phyloP scores from a whole-genome alignment of 1,140 invertebrate species.

The Drosophila teissieri region DNA sequence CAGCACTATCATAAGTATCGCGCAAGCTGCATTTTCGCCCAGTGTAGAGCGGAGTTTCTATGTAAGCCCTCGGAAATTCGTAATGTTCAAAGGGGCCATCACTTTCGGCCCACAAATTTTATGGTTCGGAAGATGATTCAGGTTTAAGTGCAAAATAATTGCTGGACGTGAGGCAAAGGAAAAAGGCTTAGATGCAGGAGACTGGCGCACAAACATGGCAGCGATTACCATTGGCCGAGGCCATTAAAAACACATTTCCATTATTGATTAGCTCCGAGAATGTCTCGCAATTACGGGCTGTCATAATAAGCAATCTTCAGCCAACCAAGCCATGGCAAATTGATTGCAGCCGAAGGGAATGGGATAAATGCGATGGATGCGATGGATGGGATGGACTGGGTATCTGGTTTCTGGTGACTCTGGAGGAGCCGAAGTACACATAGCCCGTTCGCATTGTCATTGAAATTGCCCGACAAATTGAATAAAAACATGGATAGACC shows the following conservation, averaged over 20 bases:
- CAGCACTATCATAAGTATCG: no score
- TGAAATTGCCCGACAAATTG: constrained; percentile 72
- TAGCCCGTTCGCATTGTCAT: constrained; percentile 42
- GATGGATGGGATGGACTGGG: background rate
- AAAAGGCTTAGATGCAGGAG: constrained; percentile 38
- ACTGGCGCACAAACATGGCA: constrained; percentile 47
- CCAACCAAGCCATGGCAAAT: constrained; percentile 35
- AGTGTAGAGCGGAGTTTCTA: background rate
- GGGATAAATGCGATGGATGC: background rate
- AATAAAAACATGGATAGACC: constrained; percentile 71
- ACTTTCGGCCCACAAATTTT: constrained; percentile 28
- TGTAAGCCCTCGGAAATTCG: background rate
- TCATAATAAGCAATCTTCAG: constrained; percentile 62
- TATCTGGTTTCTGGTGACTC: constrained; percentile 1
- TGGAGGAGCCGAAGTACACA: constrained; percentile 19
- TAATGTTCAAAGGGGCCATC: constrained; percentile 2
- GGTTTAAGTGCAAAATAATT: constrained; percentile 74
- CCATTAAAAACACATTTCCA: constrained; percentile 67
- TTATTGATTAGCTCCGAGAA: constrained; percentile 71
- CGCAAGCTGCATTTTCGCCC: background rate
- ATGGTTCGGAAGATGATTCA: constrained; percentile 55
- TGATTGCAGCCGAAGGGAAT: constrained; percentile 52
- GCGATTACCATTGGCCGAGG: constrained; percentile 42
- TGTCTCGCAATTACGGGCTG: constrained; percentile 65
- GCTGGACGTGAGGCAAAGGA: constrained; percentile 25